Evolutionary conservation across 2,888 invertebrate genomes (phyloP).

Genomic region (Leptura quadrifasciata): DNA sequence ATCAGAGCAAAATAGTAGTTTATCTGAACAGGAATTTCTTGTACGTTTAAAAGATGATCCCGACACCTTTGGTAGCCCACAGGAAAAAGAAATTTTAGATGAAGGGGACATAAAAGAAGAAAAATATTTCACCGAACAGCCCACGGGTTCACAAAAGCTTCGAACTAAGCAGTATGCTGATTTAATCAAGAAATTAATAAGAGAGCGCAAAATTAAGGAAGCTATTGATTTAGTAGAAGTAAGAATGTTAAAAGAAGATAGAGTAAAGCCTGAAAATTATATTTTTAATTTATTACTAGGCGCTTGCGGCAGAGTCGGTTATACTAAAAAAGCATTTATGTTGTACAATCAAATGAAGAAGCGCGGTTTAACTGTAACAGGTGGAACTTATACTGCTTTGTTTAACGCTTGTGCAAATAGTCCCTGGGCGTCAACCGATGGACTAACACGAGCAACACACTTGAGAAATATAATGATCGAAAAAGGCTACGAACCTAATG

Average conservation of each 20-base stretch:
- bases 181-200: constrained; percentile 82
- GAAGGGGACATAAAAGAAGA: constrained; percentile 80
- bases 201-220: constrained; percentile 81
- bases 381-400: constrained; percentile 87
- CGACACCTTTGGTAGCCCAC: constrained; percentile 77
- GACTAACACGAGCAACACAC: constrained; percentile 80
- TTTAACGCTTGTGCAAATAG: constrained; percentile 93
- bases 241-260: constrained; percentile 85
- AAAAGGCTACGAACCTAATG: constrained; percentile 82
- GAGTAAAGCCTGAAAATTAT: constrained; percentile 85
- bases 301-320: constrained; percentile 88
- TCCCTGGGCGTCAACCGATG: constrained; percentile 79
- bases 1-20: neutral
- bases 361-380: constrained; percentile 80
- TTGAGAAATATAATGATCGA: constrained; percentile 82
- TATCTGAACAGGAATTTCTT: constrained; percentile 65
- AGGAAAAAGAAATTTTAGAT: constrained; percentile 63
- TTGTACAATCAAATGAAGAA: constrained; percentile 90
- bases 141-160: constrained; percentile 74
- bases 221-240: constrained; percentile 87
- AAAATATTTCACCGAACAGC: constrained; percentile 75
- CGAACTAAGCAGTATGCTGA: constrained; percentile 81
- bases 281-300: constrained; percentile 90
- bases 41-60: constrained; percentile 74
- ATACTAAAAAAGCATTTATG: constrained; percentile 89